Base-by-base conservation (phyloP, 2,113 vertebrate genomes). In the Loxodonta africana region DNA sequence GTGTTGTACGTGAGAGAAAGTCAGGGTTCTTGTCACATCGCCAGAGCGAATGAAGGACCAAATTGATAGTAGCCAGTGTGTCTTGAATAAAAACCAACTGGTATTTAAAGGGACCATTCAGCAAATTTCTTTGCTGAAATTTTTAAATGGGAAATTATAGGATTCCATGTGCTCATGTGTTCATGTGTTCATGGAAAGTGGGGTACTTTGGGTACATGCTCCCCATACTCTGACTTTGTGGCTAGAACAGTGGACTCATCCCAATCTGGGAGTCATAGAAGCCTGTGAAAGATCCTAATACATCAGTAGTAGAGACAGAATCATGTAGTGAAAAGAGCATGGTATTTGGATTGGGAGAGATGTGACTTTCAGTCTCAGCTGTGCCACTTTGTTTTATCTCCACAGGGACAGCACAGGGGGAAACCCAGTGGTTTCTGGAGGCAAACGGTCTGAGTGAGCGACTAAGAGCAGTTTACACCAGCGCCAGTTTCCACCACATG, bases 381-480 rank as follows among this genome's bases (percentile, higher is more conserved):
- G 9, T 63, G 53, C 74, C 65, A 85, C 41, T 57, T 57, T 84
- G 62, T 85, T 67, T 77, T 94, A 10, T 80, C 71, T 95, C 91
- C 78, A 37, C 96, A 98, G 97, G 80, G 4, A 20, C 1, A 30
- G 85, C 46, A 21, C 60, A 17, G 33, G 17, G 25, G 20, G 93
- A 97, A 93, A 37, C 63, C 33, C 91, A 80, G 3, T 94, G 96
- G 97, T 60, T 96, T 74, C 65, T 41, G 88, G 91, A 98, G 83
- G 96, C 96, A 6, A 96, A 91, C 57, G 85, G 14, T 46, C 93
- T 98, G 94, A 96, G 67, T 0, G 20, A 94, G 63, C 62, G 28
- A 51, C 91, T 98, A 41, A 91, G 37, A 76, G 28, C 83, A 67
- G 60, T 53, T 51, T 98, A 98, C 77, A 92, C 60, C 0, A 41